Evolutionary conservation across 2,888 invertebrate genomes (phyloP).

Genomic region (Liposcelis brunnea): DNA sequence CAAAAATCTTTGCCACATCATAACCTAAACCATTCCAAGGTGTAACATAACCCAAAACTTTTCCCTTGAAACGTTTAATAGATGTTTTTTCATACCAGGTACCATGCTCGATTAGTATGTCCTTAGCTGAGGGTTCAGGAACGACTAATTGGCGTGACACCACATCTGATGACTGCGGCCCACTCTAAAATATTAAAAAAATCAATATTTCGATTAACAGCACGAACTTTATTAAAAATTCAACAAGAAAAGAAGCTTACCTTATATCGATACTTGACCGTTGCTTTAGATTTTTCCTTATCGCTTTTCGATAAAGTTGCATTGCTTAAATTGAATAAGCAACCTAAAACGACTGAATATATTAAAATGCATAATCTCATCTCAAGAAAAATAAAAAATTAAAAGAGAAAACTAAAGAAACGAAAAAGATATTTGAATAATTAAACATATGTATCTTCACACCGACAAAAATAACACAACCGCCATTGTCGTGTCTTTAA

Average conservation of each 20-base stretch:
- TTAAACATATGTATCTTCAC: no score
- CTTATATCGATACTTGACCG: constrained; percentile 19
- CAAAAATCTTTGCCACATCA: constrained; percentile 78
- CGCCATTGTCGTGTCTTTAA: no score
- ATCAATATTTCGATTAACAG: not conserved
- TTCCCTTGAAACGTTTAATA: constrained; percentile 45
- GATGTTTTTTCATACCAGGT: constrained; percentile 55
- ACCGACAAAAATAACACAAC: no score
- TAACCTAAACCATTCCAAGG: constrained; percentile 97
- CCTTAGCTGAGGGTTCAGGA: constrained; percentile 45
- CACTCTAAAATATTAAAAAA: constrained; percentile 22
- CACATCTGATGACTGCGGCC: constrained; percentile 45
- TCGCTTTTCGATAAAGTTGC: constrained; percentile 17
- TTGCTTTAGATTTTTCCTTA: constrained; percentile 19
- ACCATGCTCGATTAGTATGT: constrained; percentile 58
- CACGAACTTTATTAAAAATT: not conserved
- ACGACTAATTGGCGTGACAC: constrained; percentile 51
- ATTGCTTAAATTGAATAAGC: not conserved
- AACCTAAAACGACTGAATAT: no score
- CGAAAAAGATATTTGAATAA: no score
- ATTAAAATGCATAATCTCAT: no score
- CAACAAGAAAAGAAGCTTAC: not conserved
- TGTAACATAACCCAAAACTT: constrained; percentile 80
- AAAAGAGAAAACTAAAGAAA: no score
- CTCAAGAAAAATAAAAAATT: no score